phyloP scores from a whole-genome alignment of 2,113 vertebrate species.

The Oenanthe oenanthe region DNA sequence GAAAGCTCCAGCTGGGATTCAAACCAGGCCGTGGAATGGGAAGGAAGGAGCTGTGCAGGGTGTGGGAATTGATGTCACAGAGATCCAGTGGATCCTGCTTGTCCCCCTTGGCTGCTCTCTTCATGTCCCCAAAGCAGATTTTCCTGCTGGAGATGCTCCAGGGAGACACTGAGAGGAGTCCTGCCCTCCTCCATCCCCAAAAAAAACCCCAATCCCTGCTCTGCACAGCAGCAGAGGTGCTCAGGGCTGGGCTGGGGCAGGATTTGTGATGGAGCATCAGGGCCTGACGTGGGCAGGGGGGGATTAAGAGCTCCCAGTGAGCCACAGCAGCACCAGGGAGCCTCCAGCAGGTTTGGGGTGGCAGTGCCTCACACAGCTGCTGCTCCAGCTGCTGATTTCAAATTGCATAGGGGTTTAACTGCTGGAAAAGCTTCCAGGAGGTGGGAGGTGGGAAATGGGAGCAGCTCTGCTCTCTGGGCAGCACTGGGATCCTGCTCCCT shows the following conservation, averaged over 20 bases:
- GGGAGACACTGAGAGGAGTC: background rate
- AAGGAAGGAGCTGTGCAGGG: background rate
- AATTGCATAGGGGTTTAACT: background rate
- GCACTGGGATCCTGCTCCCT: background rate
- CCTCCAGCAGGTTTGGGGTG: background rate
- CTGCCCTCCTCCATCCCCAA: background rate
- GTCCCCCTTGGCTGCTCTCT: background rate
- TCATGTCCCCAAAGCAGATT: accelerated
- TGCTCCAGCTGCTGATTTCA: background rate
- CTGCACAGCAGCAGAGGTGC: accelerated
- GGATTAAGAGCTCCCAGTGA: background rate
- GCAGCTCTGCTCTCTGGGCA: background rate
- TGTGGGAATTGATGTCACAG: background rate
- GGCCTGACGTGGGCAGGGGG: background rate
- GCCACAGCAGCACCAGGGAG: accelerated
- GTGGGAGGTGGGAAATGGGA: background rate
- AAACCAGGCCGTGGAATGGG: background rate
- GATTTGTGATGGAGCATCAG: slow-evolving; percentile 9
- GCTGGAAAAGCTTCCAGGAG: background rate
- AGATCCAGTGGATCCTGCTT: background rate
- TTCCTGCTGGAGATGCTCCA: background rate
- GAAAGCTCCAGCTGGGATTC: background rate
- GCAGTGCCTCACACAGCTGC: accelerated
- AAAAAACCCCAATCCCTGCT: background rate
- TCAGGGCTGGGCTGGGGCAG: background rate